Base-by-base conservation (phyloP, 2,797 vertebrate genomes). In the Propithecus perrieri region DNA sequence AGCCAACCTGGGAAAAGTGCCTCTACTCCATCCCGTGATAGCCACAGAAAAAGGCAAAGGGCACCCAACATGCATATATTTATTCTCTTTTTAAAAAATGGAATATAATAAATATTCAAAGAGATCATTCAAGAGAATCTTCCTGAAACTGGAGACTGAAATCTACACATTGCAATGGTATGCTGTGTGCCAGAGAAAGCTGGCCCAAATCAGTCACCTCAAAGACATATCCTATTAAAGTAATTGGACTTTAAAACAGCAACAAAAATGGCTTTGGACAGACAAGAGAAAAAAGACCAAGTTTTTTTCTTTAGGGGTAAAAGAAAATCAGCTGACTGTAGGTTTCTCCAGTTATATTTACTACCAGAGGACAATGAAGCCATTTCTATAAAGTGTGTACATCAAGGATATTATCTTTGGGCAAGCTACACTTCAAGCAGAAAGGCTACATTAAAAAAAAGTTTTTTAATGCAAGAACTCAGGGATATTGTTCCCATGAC, bases 201-300 rank as follows among this genome's bases (percentile, higher is more conserved):
- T 94, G 92, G 12, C 48, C 71, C 35, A 95, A n/a, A 76, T 87
- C 43, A 48, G 7, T 92, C 87, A 85, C 87, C 30, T 38, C 67
- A 76, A 92, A 90, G 28, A 78, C 14, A 93, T 26, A 53, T 13
- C 65, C 67, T 41, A 81, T 38, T 75, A 84, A 96, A 93, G 9
- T 72, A 96, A 84, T 26, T 87, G 53, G 4, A 59, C 14, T 85
- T 92, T 55, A 92, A 75, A 94, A 92, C 41, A 71, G 59, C 7
- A 28, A 53, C 15, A 72, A 80, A 79, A 95, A 79, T 75, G n/a
- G 5, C 17, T 95, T 74, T 46, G 12, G 13, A 76, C 2, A 86
- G 69, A 7, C 53, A 91, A 53, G 17, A 41, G 22, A 67, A 50
- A 57, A 80, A 53, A 61, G 20, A 48, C 13, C 13, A 46, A 86